Evolutionary conservation across 2,888 invertebrate genomes (phyloP), one percentile per base, ranked within the genome.

Genomic region (Lagria hirta): DNA sequence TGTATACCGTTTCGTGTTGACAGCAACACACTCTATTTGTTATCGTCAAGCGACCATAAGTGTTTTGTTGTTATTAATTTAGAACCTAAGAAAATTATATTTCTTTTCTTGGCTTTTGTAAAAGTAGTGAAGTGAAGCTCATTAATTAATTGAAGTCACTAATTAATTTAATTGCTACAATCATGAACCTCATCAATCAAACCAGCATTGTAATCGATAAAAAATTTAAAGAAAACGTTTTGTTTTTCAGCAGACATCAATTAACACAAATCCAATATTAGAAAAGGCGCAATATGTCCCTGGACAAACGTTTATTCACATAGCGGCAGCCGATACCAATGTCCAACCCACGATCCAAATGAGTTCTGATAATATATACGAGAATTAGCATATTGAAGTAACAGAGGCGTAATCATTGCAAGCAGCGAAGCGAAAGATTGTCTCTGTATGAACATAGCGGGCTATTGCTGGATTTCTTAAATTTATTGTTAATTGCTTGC

Each of bases 381-480:
- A 20, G 23, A 42, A 46, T 46, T 46, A 46, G 35, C 46, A 46
- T 46, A 46, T 42, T 46, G 42, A 32, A 41, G 41, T 46, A 36
- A 37, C 46, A 35, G 36, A 46, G 36, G 35, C 46, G 36, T 49
- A 52, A 52, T 52, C 49, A 50, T 42, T 35, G 48, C 22, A 29
- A 38, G 47, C 49, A 47, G 37, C 45, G 35, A 43, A 48, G 48
- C 52, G 49, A 42, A 33, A 48, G 49, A 52, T 52, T 52, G 52
- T 47, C 48, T 49, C 49, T 41, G 36, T 27, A 35, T 46, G 36
- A 27, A 26, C 8, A 12, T 21, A 33, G 26, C 38, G 15, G 21
- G 14, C 17, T 35, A 18, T 30, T 37, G 27, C 15, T 41, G 40
- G 34, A 35, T 45, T 45, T 41, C 45, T 45, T 40, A 28, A 40